Evolutionary conservation across 1,140 invertebrate genomes (phyloP).

Genomic region (Eulimnadia texana): DNA sequence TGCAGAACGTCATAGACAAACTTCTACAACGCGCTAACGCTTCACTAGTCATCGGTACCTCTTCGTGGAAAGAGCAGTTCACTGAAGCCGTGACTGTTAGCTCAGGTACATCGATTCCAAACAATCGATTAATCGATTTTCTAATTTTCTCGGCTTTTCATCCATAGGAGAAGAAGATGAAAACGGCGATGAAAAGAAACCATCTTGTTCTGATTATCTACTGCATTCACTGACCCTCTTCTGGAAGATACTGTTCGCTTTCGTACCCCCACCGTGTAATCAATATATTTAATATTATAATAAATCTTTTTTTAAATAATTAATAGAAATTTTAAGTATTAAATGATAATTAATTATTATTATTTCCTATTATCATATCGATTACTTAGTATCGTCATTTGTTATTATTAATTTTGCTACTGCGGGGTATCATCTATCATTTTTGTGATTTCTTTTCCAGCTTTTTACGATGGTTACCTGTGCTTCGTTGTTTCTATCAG

Average conservation of each 20-base stretch:
- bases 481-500: conserved; percentile 41
- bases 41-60: conserved; percentile 83
- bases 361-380: too few relatives aligned
- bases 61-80: conserved; percentile 97
- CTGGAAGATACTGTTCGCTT: conserved; percentile 96
- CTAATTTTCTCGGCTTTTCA: neutral
- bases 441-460: conserved; percentile 19
- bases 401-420: too few relatives aligned
- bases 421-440: too few relatives aligned
- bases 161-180: conserved; percentile 36
- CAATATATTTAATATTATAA: neutral
- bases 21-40: conserved; percentile 90
- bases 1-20: conserved; percentile 92
- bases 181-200: conserved; percentile 44
- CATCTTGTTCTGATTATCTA: conserved; percentile 80
- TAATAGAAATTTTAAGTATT: too few relatives aligned
- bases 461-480: conserved; percentile 34
- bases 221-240: conserved; percentile 92
- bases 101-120: conserved; percentile 28
- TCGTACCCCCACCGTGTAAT: conserved; percentile 90
- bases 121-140: neutral
- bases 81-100: conserved; percentile 87
- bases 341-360: too few relatives aligned
- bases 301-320: neutral
- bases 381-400: too few relatives aligned